Evolutionary conservation across 2,797 vertebrate species (phyloP).

Genomic region (Moxostoma hubbsi): DNA sequence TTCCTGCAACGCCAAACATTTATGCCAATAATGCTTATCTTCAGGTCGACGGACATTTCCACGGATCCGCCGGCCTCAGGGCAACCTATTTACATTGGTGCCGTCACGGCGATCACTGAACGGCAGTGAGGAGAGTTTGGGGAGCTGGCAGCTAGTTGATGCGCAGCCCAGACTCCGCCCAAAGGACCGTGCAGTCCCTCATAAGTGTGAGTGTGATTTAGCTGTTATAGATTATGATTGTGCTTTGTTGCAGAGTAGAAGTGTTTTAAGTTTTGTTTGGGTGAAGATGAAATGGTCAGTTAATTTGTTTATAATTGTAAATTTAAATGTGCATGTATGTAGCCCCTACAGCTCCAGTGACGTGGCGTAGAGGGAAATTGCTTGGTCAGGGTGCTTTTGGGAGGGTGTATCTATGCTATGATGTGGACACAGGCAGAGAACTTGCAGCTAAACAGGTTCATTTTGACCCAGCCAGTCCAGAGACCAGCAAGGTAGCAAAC

Average conservation of each 20-base stretch:
- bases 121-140: constrained; percentile 92
- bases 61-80: constrained; percentile 92
- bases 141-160: constrained; percentile 88
- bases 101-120: constrained; percentile 93
- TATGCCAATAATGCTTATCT: neutral
- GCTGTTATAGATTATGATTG: neutral
- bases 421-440: constrained; percentile 95
- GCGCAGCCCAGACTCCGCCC: constrained; percentile 85
- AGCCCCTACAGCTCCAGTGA: constrained; percentile 94
- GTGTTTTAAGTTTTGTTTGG: neutral
- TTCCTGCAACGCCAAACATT: too few relatives aligned
- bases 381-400: constrained; percentile 97
- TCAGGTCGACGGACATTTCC: constrained; percentile 96
- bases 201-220: constrained; percentile 86
- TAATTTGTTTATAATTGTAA: neutral
- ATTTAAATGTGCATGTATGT: neutral
- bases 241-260: neutral
- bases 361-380: constrained; percentile 95
- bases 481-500: constrained; percentile 94
- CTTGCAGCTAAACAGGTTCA: constrained; percentile 97
- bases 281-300: neutral
- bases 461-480: constrained; percentile 96
- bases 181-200: constrained; percentile 88
- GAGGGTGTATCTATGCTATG: constrained; percentile 95
- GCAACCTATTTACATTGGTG: constrained; percentile 95